phyloP scores from a whole-genome alignment of 1,140 invertebrate genomes.

The Protaetia brevitarsis region DNA sequence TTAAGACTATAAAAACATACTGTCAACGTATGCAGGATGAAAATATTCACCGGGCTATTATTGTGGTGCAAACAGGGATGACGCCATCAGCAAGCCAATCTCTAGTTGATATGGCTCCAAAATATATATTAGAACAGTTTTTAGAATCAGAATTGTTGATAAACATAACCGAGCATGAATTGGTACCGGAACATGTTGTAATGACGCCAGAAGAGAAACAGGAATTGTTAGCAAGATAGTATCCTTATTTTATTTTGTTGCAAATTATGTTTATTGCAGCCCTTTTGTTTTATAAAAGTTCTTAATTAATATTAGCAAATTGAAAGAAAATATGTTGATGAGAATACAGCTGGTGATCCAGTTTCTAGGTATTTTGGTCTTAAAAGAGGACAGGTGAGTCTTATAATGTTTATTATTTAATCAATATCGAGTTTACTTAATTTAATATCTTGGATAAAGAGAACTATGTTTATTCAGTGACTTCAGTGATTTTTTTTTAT shows the following conservation, averaged over 20 bases:
- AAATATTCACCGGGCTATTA: constrained; percentile 95
- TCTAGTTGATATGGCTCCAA: constrained; percentile 96
- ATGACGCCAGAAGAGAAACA: constrained; percentile 97
- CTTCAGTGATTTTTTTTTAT: background rate
- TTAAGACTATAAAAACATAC: constrained; percentile 98
- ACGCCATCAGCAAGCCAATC: constrained; percentile 99
- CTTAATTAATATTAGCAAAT: too few relatives aligned
- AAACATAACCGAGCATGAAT: constrained; percentile 99
- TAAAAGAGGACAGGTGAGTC: constrained; percentile 85
- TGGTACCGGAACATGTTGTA: constrained; percentile 98
- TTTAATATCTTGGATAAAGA: background rate
- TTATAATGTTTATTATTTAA: background rate
- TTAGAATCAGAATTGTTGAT: constrained; percentile 96
- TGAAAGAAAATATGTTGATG: constrained; percentile 99
- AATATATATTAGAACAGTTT: constrained; percentile 99
- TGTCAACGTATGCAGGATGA: constrained; percentile 99
- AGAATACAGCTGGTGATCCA: constrained; percentile 98
- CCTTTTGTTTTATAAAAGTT: too few relatives aligned
- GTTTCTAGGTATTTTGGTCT: constrained; percentile 97
- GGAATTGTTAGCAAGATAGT: constrained; percentile 90
- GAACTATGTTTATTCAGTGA: background rate
- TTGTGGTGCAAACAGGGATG: constrained; percentile 95
- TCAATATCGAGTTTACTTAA: background rate
- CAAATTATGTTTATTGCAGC: background rate
- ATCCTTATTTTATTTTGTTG: constrained; percentile 54